Evolutionary conservation across 2,113 vertebrate genomes (phyloP).

Genomic region (Panthera leo): DNA sequence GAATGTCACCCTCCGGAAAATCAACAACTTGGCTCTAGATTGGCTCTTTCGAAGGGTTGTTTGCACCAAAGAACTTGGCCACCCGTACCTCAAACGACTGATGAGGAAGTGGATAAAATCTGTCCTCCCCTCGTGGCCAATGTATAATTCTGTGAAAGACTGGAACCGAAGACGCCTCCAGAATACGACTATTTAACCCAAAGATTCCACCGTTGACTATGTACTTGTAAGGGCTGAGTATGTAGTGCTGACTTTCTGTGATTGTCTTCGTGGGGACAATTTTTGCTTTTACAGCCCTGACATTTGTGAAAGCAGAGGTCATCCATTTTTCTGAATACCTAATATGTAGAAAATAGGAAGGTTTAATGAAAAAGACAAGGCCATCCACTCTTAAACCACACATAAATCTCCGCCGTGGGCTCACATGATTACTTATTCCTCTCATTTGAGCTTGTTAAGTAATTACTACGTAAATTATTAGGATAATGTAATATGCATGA

Average conservation of each 20-base stretch:
- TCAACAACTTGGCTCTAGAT: neutral
- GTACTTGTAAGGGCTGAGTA: neutral
- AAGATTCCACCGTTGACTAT: neutral
- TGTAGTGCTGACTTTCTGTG: neutral
- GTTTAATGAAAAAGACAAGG: neutral
- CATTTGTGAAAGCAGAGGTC: neutral
- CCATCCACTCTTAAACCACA: neutral
- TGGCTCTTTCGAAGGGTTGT: neutral
- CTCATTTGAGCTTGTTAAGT: conserved; percentile 70
- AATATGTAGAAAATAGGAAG: neutral
- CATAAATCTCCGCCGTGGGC: neutral
- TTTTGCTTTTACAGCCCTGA: neutral
- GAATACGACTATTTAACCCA: neutral
- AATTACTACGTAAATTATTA: conserved; percentile 78
- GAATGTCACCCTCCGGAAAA: neutral
- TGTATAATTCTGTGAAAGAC: neutral
- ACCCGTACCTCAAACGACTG: neutral
- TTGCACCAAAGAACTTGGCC: neutral
- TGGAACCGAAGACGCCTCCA: neutral
- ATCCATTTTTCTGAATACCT: neutral
- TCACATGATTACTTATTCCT: neutral
- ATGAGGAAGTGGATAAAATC: neutral
- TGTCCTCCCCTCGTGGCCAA: neutral
- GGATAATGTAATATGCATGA: conserved; percentile 72
- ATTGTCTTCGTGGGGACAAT: neutral